Conservation (phyloP, 2,113 vertebrate species). For the Dicrurus megarhynchus region DNA sequence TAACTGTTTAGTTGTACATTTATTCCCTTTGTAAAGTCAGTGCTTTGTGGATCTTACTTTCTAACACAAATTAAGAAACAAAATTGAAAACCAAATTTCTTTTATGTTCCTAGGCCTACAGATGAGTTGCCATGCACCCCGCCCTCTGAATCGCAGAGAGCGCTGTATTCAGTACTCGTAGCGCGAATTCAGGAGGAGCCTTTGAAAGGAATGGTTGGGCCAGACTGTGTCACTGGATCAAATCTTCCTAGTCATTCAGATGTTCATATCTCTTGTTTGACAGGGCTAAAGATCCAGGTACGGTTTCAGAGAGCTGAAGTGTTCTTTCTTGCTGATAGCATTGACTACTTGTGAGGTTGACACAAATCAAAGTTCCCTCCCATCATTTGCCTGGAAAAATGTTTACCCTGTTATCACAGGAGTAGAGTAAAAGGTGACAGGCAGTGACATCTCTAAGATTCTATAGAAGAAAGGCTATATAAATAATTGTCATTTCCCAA, state of each 20-base stretch:
- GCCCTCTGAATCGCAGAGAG: conserved; percentile 81
- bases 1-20: background rate
- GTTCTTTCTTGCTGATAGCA: background rate
- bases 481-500: background rate
- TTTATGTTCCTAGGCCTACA: conserved; percentile 34
- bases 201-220: conserved; percentile 78
- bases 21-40: background rate
- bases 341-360: background rate
- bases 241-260: conserved; percentile 95
- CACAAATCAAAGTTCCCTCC: background rate
- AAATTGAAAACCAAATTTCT: background rate
- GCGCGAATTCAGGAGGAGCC: conserved; percentile 80
- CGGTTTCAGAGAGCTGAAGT: background rate
- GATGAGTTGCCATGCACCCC: conserved; percentile 67
- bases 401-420: background rate
- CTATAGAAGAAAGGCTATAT: background rate
- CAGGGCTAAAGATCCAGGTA: conserved; percentile 93
- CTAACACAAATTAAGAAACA: background rate
- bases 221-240: conserved; percentile 92
- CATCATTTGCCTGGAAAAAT: background rate
- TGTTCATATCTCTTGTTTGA: conserved; percentile 89
- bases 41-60: background rate
- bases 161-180: conserved; percentile 71
- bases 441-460: background rate
- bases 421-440: background rate